A percentile compares a stretch with the other conserved stretches of the same genome.
phyloP scores from a whole-genome alignment of 2,797 vertebrate genomes.

The Hoplostethus mediterraneus region DNA sequence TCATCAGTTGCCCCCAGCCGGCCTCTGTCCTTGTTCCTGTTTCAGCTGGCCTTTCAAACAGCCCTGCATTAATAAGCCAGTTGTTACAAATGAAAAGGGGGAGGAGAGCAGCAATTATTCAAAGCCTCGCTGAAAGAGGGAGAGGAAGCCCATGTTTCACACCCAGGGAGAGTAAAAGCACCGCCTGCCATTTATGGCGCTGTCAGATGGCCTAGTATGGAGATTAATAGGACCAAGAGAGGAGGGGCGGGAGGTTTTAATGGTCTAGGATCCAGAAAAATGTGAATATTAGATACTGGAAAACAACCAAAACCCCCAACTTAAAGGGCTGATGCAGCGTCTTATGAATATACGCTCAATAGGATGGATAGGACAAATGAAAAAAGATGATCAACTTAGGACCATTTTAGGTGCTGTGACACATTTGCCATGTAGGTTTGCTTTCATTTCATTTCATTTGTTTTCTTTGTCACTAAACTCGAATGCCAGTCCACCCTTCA shows the following conservation, averaged over 20 bases:
- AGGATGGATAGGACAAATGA: too few relatives aligned
- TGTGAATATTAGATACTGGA: constrained; percentile 6
- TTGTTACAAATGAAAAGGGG: constrained; percentile 79
- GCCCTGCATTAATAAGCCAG: constrained; percentile 81
- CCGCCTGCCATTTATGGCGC: constrained; percentile 63
- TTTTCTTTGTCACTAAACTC: too few relatives aligned
- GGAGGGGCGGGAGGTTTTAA: constrained; percentile 11
- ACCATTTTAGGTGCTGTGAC: too few relatives aligned
- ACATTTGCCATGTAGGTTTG: too few relatives aligned
- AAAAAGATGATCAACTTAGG: too few relatives aligned
- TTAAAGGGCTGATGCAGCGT: not conserved
- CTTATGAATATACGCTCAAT: too few relatives aligned
- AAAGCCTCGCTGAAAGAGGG: constrained; percentile 53
- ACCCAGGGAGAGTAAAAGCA: constrained; percentile 67
- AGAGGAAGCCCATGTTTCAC: constrained; percentile 68
- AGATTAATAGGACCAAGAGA: constrained; percentile 35
- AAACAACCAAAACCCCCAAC: not conserved
- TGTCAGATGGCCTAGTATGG: constrained; percentile 36
- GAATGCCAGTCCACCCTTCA: too few relatives aligned
- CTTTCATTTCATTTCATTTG: too few relatives aligned
- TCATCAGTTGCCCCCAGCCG: constrained; percentile 76
- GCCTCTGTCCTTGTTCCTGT: constrained; percentile 75
- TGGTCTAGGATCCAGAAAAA: constrained; percentile 29
- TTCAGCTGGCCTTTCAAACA: constrained; percentile 79
- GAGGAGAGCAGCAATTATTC: constrained; percentile 77